Base-by-base conservation (phyloP, 2,797 vertebrate genomes). In the Adelosebastes latens region DNA sequence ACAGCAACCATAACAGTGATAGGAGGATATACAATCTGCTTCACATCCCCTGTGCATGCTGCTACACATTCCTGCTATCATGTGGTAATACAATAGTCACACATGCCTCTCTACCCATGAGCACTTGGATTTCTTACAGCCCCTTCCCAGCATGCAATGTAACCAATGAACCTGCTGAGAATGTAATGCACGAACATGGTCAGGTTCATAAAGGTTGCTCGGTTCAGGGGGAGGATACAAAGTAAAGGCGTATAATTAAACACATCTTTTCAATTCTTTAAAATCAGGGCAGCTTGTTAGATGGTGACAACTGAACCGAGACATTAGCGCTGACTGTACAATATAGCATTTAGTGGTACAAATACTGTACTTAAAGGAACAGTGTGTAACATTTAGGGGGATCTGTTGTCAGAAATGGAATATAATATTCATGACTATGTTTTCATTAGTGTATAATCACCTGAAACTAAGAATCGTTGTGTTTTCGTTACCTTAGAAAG, bases 1-100 rank as follows among this genome's bases (percentile, higher is more conserved):
- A 22, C n/a, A 59, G 79, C 49, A 64, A 31, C 52, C 55, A 10
- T 61, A 64, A 59, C 16, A 2, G 55, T 52, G 73, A 66, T 69
- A 73, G 59, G 31, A 53, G 77, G 75, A 80, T 77, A 79, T 76
- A 87, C 55, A 53, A 49, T 64, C 68, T 66, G 39, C 20, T 69
- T 75, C 77, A 75, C 66, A 70, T 74, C 77, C 70, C 22, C 4
- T 18, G 24, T 79, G 36, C 82, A 74, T n/a, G 59, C 59, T 77
- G 61, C 32, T 63, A 39, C 71, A 75, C 85, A 92, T 92, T 91
- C 80, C 82, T 87, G 56, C 66, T 77, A 61, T 88, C 82, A 70
- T 77, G 72, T 67, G 46, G 73, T 79, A 84, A 89, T 34, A 74
- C 52, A 87, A 89, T 70, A 84, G 78, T 29, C 68, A 80, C 75